Evolutionary conservation across 1,140 invertebrate species (phyloP), one percentile per base, ranked within the genome.

Genomic region (Caenorhabditis remanei): DNA sequence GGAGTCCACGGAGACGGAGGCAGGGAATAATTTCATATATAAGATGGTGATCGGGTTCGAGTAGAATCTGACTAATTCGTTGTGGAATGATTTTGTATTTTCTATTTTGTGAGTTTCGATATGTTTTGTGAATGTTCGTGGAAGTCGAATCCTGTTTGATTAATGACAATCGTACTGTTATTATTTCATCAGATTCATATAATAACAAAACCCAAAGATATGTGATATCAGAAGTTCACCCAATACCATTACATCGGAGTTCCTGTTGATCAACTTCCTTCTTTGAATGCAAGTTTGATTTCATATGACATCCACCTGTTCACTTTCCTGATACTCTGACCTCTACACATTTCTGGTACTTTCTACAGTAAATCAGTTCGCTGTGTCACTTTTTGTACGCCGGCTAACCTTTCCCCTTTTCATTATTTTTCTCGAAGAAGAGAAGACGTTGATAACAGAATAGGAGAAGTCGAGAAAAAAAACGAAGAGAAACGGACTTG

Each of bases 101-200:
- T 19, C n/a, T 4, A 8, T 61, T 61, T 24, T 13, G 21, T 65
- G 1, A 53, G 32, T 32, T 32, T 32, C n/a, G 32, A 32, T 32
- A 32, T 32, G 32, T 32, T 32, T 32, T 32, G 32, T 32, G 0
- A 32, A 32, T 32, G 32, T 32, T 32, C 2, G 32, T 32, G 32
- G 32, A 32, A 32, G 32, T 32, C 32, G 2, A 1, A 32, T 32
- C 32, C 32, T 32, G 32, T 32, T 32, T 32, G 2, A 2, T 40
- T 24, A 65, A 65, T 65, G 63, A 65, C n/a, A 65, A 65, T 21
- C 6, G 0, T 65, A 40, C 8, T 65, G 9, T 65, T 65, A 4
- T 40, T 65, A 65, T 65, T 65, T 65, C 63, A 65, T 65, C 63
- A 65, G 24, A 9, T 65, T 65, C 32, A 58, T 58, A n/a, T n/a